Percentiles rank a stretch among this genome's conserved stretches.
Evolutionary conservation across 2,888 invertebrate genomes (phyloP).

Genomic region (Podabrus alpinus): DNA sequence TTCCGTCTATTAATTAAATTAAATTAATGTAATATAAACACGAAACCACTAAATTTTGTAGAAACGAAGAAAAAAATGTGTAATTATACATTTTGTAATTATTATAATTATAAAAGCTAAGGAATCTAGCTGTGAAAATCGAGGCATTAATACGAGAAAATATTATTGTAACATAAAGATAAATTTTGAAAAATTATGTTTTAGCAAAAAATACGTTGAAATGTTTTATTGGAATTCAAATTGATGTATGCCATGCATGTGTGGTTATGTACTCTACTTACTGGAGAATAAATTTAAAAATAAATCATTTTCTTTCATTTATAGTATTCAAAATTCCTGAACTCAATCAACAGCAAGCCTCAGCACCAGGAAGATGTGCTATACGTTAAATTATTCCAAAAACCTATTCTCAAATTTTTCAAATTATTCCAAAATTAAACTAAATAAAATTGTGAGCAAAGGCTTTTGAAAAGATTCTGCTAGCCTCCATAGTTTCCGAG

Average conservation of each 20-base stretch:
- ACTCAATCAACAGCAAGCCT: too few species aligned
- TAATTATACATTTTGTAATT: constrained; percentile 19
- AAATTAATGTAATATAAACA: background rate
- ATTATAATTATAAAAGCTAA: constrained; percentile 12
- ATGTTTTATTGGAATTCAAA: constrained; percentile 34
- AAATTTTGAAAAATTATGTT: constrained; percentile 24
- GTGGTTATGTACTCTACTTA: constrained; percentile 46
- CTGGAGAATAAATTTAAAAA: constrained; percentile 45
- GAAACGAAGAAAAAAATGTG: constrained; percentile 13
- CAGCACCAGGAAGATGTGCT: too few species aligned
- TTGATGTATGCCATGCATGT: constrained; percentile 44
- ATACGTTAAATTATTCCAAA: too few species aligned
- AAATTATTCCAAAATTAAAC: too few species aligned
- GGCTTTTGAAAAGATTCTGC: too few species aligned
- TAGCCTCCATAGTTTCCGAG: too few species aligned
- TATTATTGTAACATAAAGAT: constrained; percentile 26
- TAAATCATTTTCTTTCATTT: background rate
- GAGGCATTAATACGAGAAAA: constrained; percentile 36
- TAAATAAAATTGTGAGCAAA: too few species aligned
- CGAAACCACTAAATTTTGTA: background rate
- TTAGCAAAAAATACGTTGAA: constrained; percentile 30
- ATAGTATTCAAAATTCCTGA: too few species aligned
- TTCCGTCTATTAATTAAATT: constrained; percentile 1
- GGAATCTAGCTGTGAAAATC: constrained; percentile 38
- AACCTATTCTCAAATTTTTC: too few species aligned